Evolutionary conservation across 2,797 vertebrate genomes (phyloP), one percentile per base, ranked within the genome.

Genomic region (Botia kubotai): DNA sequence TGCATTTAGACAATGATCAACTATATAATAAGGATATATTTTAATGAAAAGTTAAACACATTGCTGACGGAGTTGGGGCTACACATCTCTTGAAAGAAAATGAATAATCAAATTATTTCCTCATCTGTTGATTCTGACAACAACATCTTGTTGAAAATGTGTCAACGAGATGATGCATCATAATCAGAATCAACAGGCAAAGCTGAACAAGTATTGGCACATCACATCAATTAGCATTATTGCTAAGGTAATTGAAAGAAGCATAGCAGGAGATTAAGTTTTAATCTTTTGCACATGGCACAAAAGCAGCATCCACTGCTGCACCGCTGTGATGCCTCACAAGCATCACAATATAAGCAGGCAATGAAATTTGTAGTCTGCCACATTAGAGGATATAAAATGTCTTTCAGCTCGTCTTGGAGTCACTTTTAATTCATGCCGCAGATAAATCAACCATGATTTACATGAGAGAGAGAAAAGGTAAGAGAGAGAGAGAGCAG

Each of bases 181-280:
- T 79, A 83, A 81, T 77, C 72, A 83, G 66, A 82, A 46, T 73
- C 55, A 86, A 74, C 73, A 82, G 72, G 2, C 23, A 76, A 76
- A 58, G 39, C 76, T 86, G 82, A 84, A 80, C 73, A 76, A 63
- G 39, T 75, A 69, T 78, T 78, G 53, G 74, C 69, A 26, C 77
- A 84, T 86, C 80, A 67, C 85, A 80, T 81, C 83, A 84, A 84
- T 87, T 85, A 84, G 53, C 60, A 69, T 69, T 76, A 82, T 83
- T 80, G 80, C 80, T 82, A 58, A 65, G 72, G 77, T 84, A 86
- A 85, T 84, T 86, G 83, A 84, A 81, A 83, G 71, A 57, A 81
- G 69, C 81, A 53, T 75, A 76, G 79, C 72, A 58, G 77, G 85
- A 70, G 76, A 85, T 80, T 79, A 77, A 75, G 75, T 46, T 75